phyloP scores from a whole-genome alignment of 1,140 invertebrate genomes.

The Listronotus bonariensis region DNA sequence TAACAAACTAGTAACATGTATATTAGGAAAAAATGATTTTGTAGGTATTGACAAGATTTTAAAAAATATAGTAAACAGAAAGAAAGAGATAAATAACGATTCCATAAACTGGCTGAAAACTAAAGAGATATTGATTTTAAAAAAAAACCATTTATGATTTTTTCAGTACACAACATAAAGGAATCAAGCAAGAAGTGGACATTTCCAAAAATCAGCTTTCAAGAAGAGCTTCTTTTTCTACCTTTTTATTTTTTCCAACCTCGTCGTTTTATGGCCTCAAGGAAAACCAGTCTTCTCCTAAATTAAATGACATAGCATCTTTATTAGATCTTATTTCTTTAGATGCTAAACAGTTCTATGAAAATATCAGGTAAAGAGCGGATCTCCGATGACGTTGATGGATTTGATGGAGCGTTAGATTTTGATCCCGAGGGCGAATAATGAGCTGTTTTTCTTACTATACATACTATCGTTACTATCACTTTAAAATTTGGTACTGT shows the following conservation, averaged over 20 bases:
- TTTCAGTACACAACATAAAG: not conserved
- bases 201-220: not conserved
- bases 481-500: too few species aligned
- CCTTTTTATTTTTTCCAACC: not conserved
- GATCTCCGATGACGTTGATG: conserved; percentile 1
- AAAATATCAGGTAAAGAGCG: not conserved
- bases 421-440: not conserved
- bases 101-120: conserved; percentile 1
- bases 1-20: not conserved
- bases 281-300: not conserved
- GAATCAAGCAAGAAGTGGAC: conserved; percentile 1
- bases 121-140: not conserved
- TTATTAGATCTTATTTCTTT: not conserved
- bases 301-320: not conserved
- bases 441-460: too few species aligned
- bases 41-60: not conserved
- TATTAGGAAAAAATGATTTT: not conserved
- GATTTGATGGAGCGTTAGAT: not conserved
- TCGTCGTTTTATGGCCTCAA: not conserved
- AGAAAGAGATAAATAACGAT: not conserved
- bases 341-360: not conserved
- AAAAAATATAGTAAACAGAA: not conserved
- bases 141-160: too few species aligned
- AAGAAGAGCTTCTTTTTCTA: not conserved
- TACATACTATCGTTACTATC: too few species aligned